These are phyloP conservation scores for Euzophera pinguis DNA, from an alignment of 2,888 invertebrate species.

Conservation along the genomic window DNA sequence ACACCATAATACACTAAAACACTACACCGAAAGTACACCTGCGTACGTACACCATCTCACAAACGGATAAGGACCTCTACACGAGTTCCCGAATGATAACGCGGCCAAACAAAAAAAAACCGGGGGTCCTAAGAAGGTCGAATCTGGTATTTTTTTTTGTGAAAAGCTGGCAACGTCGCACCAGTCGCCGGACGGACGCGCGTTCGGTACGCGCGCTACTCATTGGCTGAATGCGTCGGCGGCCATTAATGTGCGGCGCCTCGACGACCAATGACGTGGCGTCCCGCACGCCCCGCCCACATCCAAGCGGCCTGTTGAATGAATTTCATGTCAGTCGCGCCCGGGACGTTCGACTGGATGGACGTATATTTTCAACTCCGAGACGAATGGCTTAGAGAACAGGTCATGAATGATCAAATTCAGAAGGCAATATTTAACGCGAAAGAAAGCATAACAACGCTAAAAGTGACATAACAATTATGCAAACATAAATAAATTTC, in stretches of 20 bases:
- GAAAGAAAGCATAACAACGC: constrained; percentile 8
- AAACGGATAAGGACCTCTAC: constrained; percentile 66
- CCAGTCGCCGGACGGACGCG: constrained; percentile 67
- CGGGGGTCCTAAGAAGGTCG: constrained; percentile 78
- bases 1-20: constrained; percentile 75
- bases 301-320: constrained; percentile 71
- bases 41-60: constrained; percentile 63
- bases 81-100: constrained; percentile 75
- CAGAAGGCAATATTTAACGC: neutral
- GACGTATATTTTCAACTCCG: constrained; percentile 31
- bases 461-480: neutral
- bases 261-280: constrained; percentile 68
- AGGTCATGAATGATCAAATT: constrained; percentile 24
- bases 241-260: constrained; percentile 66
- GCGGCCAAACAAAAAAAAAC: constrained; percentile 76
- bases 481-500: neutral
- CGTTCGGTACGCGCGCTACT: constrained; percentile 72
- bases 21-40: constrained; percentile 64
- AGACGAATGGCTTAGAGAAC: constrained; percentile 28
- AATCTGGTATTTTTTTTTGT: constrained; percentile 77
- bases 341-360: constrained; percentile 38
- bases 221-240: constrained; percentile 75
- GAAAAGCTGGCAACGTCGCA: constrained; percentile 77
- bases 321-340: constrained; percentile 66
- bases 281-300: constrained; percentile 78